A percentile compares a stretch with the other conserved stretches of the same genome.
These are phyloP conservation scores for Centropristis striata DNA, from an alignment of 2,113 vertebrate genomes.

Conservation along the genomic window DNA sequence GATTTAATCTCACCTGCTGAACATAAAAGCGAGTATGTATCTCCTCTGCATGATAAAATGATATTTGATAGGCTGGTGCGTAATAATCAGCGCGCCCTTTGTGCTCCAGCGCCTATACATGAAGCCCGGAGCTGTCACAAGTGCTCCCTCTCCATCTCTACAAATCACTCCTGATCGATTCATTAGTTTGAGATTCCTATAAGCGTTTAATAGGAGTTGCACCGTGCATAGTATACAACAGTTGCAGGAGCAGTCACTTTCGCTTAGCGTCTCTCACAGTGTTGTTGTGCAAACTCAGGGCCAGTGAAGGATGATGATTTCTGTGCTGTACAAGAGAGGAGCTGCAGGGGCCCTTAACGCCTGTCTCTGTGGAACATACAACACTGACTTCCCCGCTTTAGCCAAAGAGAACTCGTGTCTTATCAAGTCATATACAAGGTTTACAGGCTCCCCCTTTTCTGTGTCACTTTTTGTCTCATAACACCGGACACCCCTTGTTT, in stretches of 20 bases:
- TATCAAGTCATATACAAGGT: conserved; percentile 5
- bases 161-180: conserved; percentile 69
- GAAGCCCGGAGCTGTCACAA: conserved; percentile 53
- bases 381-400: conserved; percentile 19
- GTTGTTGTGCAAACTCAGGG: conserved; percentile 57
- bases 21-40: background rate
- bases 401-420: conserved; percentile 27
- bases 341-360: conserved; percentile 50
- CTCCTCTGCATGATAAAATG: background rate
- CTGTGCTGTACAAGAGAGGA: conserved; percentile 48
- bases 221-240: conserved; percentile 39
- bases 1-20: background rate
- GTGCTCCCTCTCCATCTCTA: conserved; percentile 30
- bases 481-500: conserved; percentile 47
- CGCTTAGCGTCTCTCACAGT: conserved; percentile 69
- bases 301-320: conserved; percentile 80
- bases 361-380: conserved; percentile 36
- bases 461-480: conserved; percentile 29
- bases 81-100: conserved; percentile 13
- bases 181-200: conserved; percentile 53
- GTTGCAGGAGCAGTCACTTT: conserved; percentile 76
- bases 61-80: background rate
- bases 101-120: conserved; percentile 36
- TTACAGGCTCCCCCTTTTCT: background rate
- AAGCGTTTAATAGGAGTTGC: conserved; percentile 41